Base-by-base conservation (phyloP, 2,113 vertebrate genomes). In the Beaufortia kweichowensis region DNA sequence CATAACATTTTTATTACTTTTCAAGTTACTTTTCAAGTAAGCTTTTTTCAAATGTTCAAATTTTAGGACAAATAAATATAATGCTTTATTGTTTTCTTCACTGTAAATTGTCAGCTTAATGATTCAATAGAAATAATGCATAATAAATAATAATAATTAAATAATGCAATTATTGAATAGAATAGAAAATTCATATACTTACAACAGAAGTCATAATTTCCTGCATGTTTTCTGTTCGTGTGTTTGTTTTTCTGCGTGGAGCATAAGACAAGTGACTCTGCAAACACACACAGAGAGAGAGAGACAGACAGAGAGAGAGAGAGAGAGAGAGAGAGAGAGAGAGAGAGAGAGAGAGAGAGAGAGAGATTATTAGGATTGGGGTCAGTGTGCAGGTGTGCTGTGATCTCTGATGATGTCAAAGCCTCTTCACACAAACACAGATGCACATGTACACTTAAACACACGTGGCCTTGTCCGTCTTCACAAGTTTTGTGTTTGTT, bases 331-430 rank as follows among this genome's bases (percentile, higher is more conserved):
- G 29, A 15, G 31, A 17, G 50, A 15, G 50, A 23, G 28, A 19
- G 21, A 31, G 14, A 46, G 9, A 21, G 17, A n/a, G 4, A 19
- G 1, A 66, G 84, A 76, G 57, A 85, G n/a, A n/a, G 50, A 60
- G 39, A 87, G 88, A 87, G 86, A 77, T 83, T 6, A 87, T 90
- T 88, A 64, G 85, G 89, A 91, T 90, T 91, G 87, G 76, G 89
- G 88, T 88, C 88, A 90, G 68, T n/a, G 71, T 53, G 81, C 79
- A 85, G 63, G 55, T 63, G 57, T 15, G 74, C 19, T 84, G 75
- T 65, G n/a, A 89, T 88, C 81, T 88, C 77, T 64, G 56, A 50
- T 85, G 61, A 86, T 72, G 73, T 79, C 55, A 76, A 75, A 77
- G 29, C 41, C 65, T 43, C 53, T 64, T 80, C 64, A 81, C 82